Base-by-base conservation (phyloP, 2,797 vertebrate genomes). In the Cynodonichthys magdalenae region DNA sequence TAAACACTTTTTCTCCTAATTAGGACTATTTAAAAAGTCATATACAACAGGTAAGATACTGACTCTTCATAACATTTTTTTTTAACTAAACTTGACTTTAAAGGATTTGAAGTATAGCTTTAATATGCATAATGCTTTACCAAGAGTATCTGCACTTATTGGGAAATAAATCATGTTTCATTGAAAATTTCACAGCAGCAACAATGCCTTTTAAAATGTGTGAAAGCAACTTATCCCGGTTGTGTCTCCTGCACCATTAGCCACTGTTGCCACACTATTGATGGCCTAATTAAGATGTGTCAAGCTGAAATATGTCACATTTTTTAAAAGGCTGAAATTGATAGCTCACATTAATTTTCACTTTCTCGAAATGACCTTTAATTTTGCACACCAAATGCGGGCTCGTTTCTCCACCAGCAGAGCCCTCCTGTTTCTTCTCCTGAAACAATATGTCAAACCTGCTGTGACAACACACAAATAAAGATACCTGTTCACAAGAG, bases 241-340 rank as follows among this genome's bases (percentile, higher is more conserved):
- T 44, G 77, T 77, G 88, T 90, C 89, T 81, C 57, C 70, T 72
- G 87, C 88, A 63, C 87, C 87, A 90, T 92, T 91, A 92, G 89
- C 85, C 77, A 69, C 80, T 80, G 83, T 85, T 83, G 85, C 83
- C 76, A 54, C 56, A 63, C 84, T 92, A 91, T 88, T 91, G 90
- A 91, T 93, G 86, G 87, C 81, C 88, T 91, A 91, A 93, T 93
- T 91, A 93, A 90, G 90, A 90, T 51, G 79, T 91, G 90, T 90
- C 90, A 89, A 79, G 56, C 79, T 87, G 83, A 92, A 90, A 86
- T 80, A 83, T 88, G 90, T 90, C 89, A 91, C 76, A 66, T 83
- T 86, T 84, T 83, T 84, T 74, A 77, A 64, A 87, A 86, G 79
- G 73, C 84, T 71, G 72, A 79, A 92, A 91, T 91, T 90, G 88